Conservation (phyloP, 2,797 vertebrate species). For the Sciurus carolinensis region DNA sequence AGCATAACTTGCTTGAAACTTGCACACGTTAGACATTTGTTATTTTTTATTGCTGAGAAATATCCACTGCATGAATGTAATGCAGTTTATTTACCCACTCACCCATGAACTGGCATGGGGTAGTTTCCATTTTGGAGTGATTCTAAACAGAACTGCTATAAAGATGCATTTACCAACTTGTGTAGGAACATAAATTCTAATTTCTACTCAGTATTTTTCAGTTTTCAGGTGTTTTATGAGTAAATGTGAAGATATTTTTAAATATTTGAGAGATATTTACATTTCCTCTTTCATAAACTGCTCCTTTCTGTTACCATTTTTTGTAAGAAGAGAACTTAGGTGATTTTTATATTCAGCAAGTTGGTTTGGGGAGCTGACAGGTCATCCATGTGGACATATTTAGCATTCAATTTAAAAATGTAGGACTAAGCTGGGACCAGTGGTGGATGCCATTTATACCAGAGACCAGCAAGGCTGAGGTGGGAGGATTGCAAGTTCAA, state of each 20-base stretch:
- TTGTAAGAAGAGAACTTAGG: background rate
- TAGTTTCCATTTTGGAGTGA: background rate
- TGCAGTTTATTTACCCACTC: too few relatives aligned
- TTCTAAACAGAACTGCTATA: background rate
- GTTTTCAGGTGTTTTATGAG: background rate
- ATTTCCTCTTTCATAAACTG: background rate
- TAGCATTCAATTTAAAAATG: background rate
- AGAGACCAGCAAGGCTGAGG: too few relatives aligned
- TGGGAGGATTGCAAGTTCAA: too few relatives aligned
- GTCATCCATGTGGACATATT: background rate
- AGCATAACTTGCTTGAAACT: background rate
- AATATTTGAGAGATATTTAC: background rate
- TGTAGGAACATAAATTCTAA: background rate
- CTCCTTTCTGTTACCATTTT: background rate
- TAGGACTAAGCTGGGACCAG: too few relatives aligned
- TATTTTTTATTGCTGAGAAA: background rate
- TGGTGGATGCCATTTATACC: too few relatives aligned
- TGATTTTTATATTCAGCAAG: constrained; percentile 13
- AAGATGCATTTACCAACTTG: background rate
- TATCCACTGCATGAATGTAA: background rate
- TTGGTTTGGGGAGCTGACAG: background rate
- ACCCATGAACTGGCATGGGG: background rate
- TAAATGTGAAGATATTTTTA: background rate
- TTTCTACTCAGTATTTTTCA: background rate
- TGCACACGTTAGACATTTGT: background rate